A percentile compares a stretch with the other conserved stretches of the same genome.
phyloP scores from a whole-genome alignment of 2,888 invertebrate genomes.

The Coelopa pilipes region DNA sequence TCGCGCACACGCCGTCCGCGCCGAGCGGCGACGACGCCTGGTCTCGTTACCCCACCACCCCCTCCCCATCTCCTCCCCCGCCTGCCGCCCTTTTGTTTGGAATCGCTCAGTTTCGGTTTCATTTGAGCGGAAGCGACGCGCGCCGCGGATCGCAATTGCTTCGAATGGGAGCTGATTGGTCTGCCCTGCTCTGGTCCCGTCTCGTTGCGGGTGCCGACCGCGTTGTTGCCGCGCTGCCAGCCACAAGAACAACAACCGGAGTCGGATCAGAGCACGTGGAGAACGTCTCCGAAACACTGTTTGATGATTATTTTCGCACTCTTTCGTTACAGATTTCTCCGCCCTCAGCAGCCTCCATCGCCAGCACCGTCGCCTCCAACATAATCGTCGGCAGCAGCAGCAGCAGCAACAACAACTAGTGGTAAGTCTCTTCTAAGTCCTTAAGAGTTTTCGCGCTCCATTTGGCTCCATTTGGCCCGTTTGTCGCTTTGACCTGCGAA shows the following conservation, averaged over 20 bases:
- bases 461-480: too few species aligned
- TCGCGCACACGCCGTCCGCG: constrained; percentile 6
- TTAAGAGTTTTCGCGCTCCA: constrained; percentile 10
- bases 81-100: constrained; percentile 9
- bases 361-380: too few species aligned
- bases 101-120: constrained; percentile 56
- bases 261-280: too few species aligned
- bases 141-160: constrained; percentile 37
- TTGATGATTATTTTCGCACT: background rate
- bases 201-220: background rate
- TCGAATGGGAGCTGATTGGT: constrained; percentile 8
- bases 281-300: too few species aligned
- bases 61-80: background rate
- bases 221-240: background rate
- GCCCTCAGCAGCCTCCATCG: too few species aligned
- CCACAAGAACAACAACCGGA: too few species aligned
- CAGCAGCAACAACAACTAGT: constrained; percentile 1
- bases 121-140: constrained; percentile 55
- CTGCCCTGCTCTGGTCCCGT: background rate
- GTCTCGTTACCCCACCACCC: background rate
- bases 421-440: constrained; percentile 8
- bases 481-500: background rate
- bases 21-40: background rate
- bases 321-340: background rate
- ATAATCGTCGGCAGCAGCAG: background rate